Conservation (phyloP, 2,888 invertebrate species). For the Heliconius sara region DNA sequence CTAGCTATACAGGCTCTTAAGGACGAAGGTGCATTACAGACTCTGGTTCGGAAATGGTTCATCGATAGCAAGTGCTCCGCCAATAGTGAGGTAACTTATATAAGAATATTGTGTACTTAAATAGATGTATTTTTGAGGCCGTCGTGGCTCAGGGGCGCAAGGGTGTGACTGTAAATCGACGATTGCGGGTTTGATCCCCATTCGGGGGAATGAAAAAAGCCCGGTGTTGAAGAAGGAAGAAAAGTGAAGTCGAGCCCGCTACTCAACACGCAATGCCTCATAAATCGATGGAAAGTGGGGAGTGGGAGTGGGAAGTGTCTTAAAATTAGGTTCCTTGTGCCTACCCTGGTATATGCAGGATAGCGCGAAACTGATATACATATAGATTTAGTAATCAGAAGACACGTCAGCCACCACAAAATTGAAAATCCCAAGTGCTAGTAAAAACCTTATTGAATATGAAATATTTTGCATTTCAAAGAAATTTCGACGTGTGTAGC, state of each 20-base stretch:
- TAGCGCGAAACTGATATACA: background rate
- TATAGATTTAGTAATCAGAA: slow-evolving; percentile 2
- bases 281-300: no score
- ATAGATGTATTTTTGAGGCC: background rate
- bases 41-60: slow-evolving; percentile 96
- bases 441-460: slow-evolving; percentile 8
- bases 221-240: no score
- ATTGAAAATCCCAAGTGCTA: background rate
- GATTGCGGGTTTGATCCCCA: no score
- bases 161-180: no score
- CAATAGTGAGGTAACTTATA: slow-evolving; percentile 50
- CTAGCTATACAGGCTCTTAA: slow-evolving; percentile 94
- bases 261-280: no score
- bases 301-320: no score
- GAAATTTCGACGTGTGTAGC: slow-evolving; percentile 1
- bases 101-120: background rate
- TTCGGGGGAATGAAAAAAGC: no score
- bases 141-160: no score
- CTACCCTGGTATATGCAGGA: no score
- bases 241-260: no score
- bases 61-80: slow-evolving; percentile 61
- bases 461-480: slow-evolving; percentile 1
- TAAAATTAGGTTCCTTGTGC: no score
- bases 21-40: slow-evolving; percentile 95
- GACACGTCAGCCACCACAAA: background rate